A percentile compares a stretch with the other conserved stretches of the same genome.
These are phyloP conservation scores for Cheilosia grossa DNA, from an alignment of 2,888 invertebrate genomes.

Conservation along the genomic window DNA sequence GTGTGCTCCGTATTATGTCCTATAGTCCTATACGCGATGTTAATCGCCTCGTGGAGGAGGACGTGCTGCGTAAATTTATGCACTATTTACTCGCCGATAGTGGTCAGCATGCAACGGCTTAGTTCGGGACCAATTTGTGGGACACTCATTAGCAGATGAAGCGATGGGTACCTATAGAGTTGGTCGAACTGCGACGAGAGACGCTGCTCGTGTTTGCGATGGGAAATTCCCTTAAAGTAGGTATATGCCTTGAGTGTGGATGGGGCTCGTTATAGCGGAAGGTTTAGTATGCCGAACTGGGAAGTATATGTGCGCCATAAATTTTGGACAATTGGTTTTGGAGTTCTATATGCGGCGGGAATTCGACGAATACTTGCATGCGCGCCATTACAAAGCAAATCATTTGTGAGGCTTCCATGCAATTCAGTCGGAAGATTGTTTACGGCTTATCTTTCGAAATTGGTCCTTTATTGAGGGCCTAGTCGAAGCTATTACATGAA, in stretches of 20 bases:
- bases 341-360: neutral
- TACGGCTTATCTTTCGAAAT: no score
- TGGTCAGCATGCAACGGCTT: constrained; percentile 50
- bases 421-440: no score
- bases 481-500: no score
- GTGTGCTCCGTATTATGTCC: constrained; percentile 33
- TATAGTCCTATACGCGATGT: constrained; percentile 30
- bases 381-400: no score
- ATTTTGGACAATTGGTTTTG: constrained; percentile 38
- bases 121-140: constrained; percentile 60
- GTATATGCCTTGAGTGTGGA: neutral
- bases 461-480: no score
- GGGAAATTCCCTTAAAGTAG: constrained; percentile 5
- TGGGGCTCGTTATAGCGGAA: neutral
- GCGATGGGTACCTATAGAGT: neutral
- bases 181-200: neutral
- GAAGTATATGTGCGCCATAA: constrained; percentile 25
- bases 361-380: neutral
- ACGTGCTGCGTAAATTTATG: constrained; percentile 55
- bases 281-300: constrained; percentile 8
- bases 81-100: constrained; percentile 45
- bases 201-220: neutral
- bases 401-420: no score
- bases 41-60: constrained; percentile 38
- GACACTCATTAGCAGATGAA: constrained; percentile 51